Percentiles rank a stretch among this genome's conserved stretches.
These are phyloP conservation scores for Urocynchramus pylzowi DNA, from an alignment of 2,113 vertebrate genomes.

Conservation along the genomic window DNA sequence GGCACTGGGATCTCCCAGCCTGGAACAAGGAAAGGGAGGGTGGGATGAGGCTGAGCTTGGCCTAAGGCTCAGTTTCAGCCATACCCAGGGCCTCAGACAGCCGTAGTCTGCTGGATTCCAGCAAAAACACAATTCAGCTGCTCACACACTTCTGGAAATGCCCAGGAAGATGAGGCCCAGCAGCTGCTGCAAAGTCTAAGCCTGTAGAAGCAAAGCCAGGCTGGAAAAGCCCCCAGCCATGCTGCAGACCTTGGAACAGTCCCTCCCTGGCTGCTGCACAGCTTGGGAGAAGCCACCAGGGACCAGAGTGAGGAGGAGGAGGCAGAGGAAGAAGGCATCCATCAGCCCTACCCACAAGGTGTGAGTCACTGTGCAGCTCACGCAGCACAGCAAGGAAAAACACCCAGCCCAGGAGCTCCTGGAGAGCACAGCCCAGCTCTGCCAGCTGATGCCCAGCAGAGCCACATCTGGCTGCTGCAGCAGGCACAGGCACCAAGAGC, in stretches of 20 bases:
- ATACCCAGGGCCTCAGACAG: background rate
- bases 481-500: background rate
- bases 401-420: background rate
- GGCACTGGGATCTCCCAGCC: background rate
- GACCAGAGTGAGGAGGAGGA: background rate
- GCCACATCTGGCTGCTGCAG: background rate
- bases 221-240: background rate
- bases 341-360: background rate
- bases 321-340: slow-evolving; percentile 6
- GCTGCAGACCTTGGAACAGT: accelerated
- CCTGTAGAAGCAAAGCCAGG: background rate
- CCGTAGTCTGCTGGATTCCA: background rate
- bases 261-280: accelerated
- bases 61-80: background rate
- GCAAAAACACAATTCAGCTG: background rate
- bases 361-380: background rate
- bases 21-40: background rate
- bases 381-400: background rate
- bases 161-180: background rate
- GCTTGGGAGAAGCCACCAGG: background rate
- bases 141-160: background rate
- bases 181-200: background rate
- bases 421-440: background rate
- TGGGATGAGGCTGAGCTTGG: background rate
- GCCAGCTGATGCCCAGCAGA: background rate